A percentile compares a stretch with the other conserved stretches of the same genome.
phyloP scores from a whole-genome alignment of 2,888 invertebrate genomes.

The Hyalella azteca region DNA sequence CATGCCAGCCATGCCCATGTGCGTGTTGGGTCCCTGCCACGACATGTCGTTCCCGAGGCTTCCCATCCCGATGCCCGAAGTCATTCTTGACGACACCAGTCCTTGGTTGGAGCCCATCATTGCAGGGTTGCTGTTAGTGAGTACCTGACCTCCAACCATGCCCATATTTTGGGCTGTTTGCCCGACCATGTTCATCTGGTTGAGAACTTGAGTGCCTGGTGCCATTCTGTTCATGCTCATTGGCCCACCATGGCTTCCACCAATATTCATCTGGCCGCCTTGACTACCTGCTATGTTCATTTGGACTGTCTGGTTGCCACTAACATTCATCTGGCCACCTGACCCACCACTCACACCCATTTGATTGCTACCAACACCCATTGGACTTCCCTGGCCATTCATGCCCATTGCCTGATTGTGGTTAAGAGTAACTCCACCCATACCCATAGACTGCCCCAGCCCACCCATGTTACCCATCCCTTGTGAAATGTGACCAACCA shows the following conservation, averaged over 20 bases:
- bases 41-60: not conserved
- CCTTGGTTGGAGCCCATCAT: constrained; percentile 1
- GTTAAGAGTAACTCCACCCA: constrained; percentile 1
- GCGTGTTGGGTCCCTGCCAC: not conserved
- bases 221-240: constrained; percentile 30
- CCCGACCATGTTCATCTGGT: constrained; percentile 12
- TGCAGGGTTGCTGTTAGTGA: not conserved
- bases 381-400: constrained; percentile 64
- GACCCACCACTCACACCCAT: constrained; percentile 38
- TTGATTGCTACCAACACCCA: constrained; percentile 43
- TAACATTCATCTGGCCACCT: constrained; percentile 40
- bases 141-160: constrained; percentile 33
- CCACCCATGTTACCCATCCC: constrained; percentile 19
- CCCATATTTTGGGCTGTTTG: constrained; percentile 6
- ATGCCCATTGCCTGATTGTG: not conserved
- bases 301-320: constrained; percentile 32
- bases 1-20: constrained; percentile 10
- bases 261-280: constrained; percentile 10
- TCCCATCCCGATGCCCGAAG: constrained; percentile 6
- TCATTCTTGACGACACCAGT: not conserved
- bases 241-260: not conserved
- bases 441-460: not conserved
- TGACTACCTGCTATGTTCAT: not conserved
- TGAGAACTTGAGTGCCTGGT: not conserved
- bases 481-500: constrained; percentile 33